Base-by-base conservation (phyloP, 2,888 invertebrate species). In the Ariolimax columbianus region DNA sequence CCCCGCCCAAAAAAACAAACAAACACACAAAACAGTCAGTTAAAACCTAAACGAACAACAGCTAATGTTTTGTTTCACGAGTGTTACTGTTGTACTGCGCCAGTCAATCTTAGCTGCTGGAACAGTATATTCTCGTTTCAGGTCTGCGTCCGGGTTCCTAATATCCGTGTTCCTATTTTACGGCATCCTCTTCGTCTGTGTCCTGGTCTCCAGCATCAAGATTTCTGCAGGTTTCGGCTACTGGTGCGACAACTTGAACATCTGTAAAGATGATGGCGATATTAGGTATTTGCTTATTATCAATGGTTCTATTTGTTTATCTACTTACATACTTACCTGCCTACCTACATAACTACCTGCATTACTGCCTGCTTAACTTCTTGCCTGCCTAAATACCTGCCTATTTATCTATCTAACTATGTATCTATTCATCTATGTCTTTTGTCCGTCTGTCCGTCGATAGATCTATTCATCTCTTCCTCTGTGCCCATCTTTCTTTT, bases 171-270 rank as follows among this genome's bases (percentile, higher is more conserved):
- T 84, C n/a, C 33, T 84, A 0, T 55, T 80, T 40, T 51, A 80
- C n/a, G n/a, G 80, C 11, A 80, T 36, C 26, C 14, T 84, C 1
- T 80, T 84, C 36, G 66, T 80, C 59, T 73, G 80, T 63, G 80
- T 66, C 68, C 1, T 84, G n/a, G 75, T 84, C 47, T 79, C 73
- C 7, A 80, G 79, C 47, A 33, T 55, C 63, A 79, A 80, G 66
- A 84, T 84, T 11, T 33, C 73, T 7, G 36, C 73, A 7, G 84
- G 84, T 19, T 80, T 80, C 51, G 33, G 66, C 66, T 40, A 55
- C n/a, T 80, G 79, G 79, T 84, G 84, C 17, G 26, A 47, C 36
- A 78, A 78, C 43, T 51, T 84, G 17, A 40, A 66, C 6, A 23
- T 75, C 9, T 75, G 75, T 33, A 17, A 33, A 0, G 51, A 14